Evolutionary conservation across 2,113 vertebrate genomes (phyloP).

Genomic region (Daphoenositta chrysoptera): DNA sequence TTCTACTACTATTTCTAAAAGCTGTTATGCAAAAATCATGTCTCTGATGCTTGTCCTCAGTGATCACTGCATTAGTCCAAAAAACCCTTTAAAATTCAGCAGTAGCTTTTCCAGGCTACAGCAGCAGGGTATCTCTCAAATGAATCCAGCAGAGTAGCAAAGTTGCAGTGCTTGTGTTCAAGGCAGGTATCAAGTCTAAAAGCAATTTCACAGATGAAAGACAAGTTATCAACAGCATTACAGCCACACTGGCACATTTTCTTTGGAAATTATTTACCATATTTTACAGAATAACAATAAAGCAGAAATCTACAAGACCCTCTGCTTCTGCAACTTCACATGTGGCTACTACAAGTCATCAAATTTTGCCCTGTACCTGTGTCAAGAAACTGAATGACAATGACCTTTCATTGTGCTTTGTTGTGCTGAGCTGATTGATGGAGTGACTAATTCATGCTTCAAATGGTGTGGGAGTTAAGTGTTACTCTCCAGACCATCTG

Average conservation of each 20-base stretch:
- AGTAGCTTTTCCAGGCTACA: not conserved
- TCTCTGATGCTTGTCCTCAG: not conserved
- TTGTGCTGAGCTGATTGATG: not conserved
- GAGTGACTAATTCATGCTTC: not conserved
- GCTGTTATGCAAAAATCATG: not conserved
- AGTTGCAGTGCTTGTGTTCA: slow-evolving; percentile 1
- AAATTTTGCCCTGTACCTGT: not conserved
- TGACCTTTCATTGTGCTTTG: not conserved
- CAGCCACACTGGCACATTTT: not conserved
- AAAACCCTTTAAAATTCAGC: slow-evolving; percentile 6
- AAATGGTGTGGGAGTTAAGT: not conserved
- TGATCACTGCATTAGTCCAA: not conserved
- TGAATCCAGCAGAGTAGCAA: not conserved
- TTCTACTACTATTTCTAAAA: slow-evolving; percentile 5
- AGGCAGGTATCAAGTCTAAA: slow-evolving; percentile 23
- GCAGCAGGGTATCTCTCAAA: slow-evolving; percentile 19
- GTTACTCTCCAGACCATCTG: not conserved
- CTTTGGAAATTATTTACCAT: slow-evolving; percentile 11
- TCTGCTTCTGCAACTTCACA: not conserved
- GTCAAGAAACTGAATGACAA: not conserved
- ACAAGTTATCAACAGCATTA: slow-evolving; percentile 37
- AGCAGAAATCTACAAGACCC: not conserved
- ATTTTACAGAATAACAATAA: not conserved
- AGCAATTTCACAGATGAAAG: slow-evolving; percentile 48
- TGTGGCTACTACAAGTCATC: not conserved